phyloP scores from a whole-genome alignment of 2,888 invertebrate species.

The Frankliniella intonsa region DNA sequence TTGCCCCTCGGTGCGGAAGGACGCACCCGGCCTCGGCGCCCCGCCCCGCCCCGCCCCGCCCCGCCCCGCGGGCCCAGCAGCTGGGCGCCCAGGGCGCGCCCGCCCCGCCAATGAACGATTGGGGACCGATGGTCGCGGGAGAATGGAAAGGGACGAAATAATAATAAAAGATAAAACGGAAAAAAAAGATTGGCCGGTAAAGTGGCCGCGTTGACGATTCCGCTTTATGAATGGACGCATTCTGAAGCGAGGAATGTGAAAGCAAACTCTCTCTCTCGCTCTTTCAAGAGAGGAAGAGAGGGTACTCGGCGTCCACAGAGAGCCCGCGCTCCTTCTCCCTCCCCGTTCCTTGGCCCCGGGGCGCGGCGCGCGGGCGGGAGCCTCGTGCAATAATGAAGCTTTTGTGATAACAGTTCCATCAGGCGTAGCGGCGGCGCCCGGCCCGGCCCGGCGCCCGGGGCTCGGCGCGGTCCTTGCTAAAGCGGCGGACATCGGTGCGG shows the following conservation, averaged over 20 bases:
- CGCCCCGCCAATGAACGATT: background rate
- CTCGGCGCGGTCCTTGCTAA: too few species aligned
- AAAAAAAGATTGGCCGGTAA: too few species aligned
- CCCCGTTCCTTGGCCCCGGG: too few species aligned
- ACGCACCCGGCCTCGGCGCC: background rate
- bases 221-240: too few species aligned
- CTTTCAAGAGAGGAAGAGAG: too few species aligned
- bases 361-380: conserved; percentile 1
- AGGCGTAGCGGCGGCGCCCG: background rate
- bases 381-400: conserved; percentile 18
- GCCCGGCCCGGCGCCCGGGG: too few species aligned
- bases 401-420: conserved; percentile 10
- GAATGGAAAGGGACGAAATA: too few species aligned
- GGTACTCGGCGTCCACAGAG: too few species aligned
- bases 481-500: background rate
- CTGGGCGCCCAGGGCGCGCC: background rate
- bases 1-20: background rate
- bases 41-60: background rate
- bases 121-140: too few species aligned
- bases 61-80: background rate
- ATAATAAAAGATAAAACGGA: too few species aligned
- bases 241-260: background rate
- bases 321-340: too few species aligned
- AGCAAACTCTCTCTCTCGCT: background rate
- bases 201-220: too few species aligned